These are phyloP conservation scores for Andrena flavipes DNA, from an alignment of 2,888 invertebrate genomes.

Conservation along the genomic window DNA sequence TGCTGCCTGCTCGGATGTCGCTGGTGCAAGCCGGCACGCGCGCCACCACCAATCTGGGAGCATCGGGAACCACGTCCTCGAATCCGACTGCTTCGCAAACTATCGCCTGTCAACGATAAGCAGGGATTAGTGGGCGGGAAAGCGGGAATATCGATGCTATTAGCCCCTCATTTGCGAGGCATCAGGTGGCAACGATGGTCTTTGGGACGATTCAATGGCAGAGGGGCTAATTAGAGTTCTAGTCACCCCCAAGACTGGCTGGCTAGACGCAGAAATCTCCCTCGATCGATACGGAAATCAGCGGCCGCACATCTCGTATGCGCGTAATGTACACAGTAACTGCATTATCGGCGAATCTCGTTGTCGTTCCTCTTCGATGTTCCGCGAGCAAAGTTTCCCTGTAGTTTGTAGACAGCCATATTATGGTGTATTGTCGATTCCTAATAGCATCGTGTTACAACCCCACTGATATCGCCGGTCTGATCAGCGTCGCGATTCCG, in stretches of 20 bases:
- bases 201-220: no score
- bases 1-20: slow-evolving; percentile 83
- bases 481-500: slow-evolving; percentile 32
- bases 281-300: slow-evolving; percentile 39
- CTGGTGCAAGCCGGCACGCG: slow-evolving; percentile 84
- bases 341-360: slow-evolving; percentile 52
- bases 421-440: slow-evolving; percentile 36
- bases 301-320: slow-evolving; percentile 8
- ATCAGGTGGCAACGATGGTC: no score
- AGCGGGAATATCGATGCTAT: background rate
- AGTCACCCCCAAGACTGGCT: slow-evolving; percentile 19
- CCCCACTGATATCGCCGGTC: slow-evolving; percentile 20
- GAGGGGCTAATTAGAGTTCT: no score
- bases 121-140: background rate
- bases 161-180: background rate
- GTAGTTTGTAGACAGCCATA: slow-evolving; percentile 40
- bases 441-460: slow-evolving; percentile 35
- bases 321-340: slow-evolving; percentile 48
- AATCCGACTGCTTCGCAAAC: slow-evolving; percentile 86
- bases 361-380: slow-evolving; percentile 61
- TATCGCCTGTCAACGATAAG: slow-evolving; percentile 85
- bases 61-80: slow-evolving; percentile 85
- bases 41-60: slow-evolving; percentile 86
- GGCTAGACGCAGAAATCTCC: slow-evolving; percentile 21
- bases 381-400: slow-evolving; percentile 47